These are phyloP conservation scores for Euproctis similis DNA, from an alignment of 2,888 invertebrate genomes.

Conservation along the genomic window DNA sequence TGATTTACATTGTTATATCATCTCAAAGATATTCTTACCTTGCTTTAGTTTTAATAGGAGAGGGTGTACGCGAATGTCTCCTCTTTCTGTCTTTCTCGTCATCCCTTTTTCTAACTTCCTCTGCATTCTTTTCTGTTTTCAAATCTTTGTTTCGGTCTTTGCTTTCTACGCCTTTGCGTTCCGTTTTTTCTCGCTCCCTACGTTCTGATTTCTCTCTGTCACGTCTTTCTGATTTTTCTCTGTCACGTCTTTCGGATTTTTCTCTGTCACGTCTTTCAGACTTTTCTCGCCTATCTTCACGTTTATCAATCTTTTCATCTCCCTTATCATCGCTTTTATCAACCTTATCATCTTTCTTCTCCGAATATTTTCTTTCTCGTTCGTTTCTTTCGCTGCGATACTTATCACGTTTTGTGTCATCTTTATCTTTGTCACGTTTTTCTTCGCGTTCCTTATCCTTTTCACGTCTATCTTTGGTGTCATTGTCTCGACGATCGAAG, in stretches of 20 bases:
- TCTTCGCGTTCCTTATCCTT: slow-evolving; percentile 16
- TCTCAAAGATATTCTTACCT: slow-evolving; percentile 15
- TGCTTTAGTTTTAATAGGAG: slow-evolving; percentile 30
- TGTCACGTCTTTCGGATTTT: slow-evolving; percentile 12
- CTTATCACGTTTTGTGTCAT: slow-evolving; percentile 8
- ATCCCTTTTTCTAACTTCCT: slow-evolving; percentile 14
- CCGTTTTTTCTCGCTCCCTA: slow-evolving; percentile 15
- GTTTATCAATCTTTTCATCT: slow-evolving; percentile 9
- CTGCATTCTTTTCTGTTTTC: slow-evolving; percentile 23
- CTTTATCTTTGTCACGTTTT: slow-evolving; percentile 14
- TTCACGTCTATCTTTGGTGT: slow-evolving; percentile 19
- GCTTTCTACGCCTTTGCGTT: slow-evolving; percentile 13
- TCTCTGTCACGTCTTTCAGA: slow-evolving; percentile 6
- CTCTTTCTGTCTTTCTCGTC: slow-evolving; percentile 27
- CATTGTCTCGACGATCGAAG: slow-evolving; percentile 10
- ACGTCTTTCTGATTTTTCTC: slow-evolving; percentile 7
- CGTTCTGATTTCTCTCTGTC: slow-evolving; percentile 10
- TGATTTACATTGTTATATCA: too few relatives aligned
- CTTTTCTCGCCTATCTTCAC: slow-evolving; percentile 7
- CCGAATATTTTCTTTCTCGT: slow-evolving; percentile 13
- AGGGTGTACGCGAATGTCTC: slow-evolving; percentile 44
- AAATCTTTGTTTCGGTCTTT: slow-evolving; percentile 16
- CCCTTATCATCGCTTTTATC: slow-evolving; percentile 7
- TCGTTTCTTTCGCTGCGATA: slow-evolving; percentile 17
- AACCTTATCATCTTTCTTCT: slow-evolving; percentile 8